Conservation (phyloP, 1,140 invertebrate genomes). For the Marisa cornuarietis region DNA sequence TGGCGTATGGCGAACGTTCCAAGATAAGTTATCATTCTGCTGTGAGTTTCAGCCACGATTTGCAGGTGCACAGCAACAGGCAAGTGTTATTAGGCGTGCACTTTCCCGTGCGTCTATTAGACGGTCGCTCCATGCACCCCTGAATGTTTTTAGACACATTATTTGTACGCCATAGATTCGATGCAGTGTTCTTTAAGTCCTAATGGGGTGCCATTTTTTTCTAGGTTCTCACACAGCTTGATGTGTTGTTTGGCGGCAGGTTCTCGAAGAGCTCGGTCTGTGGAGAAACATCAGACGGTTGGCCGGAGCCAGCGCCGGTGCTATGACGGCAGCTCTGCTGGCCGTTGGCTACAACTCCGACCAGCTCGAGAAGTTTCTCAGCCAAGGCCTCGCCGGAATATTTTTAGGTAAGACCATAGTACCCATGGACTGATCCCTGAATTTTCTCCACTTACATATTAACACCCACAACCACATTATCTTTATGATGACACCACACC, state of each 20-base stretch:
- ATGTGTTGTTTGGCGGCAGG: slow-evolving; percentile 33
- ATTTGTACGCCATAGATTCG: background rate
- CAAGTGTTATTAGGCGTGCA: background rate
- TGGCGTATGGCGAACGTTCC: no score
- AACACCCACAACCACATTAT: no score
- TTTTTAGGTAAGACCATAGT: slow-evolving; percentile 50
- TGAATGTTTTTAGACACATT: background rate
- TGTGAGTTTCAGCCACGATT: no score
- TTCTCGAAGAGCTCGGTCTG: slow-evolving; percentile 56
- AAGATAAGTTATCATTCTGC: no score
- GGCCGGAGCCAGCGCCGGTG: slow-evolving; percentile 59
- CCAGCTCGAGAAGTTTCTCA: slow-evolving; percentile 54
- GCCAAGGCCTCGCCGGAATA: slow-evolving; percentile 51
- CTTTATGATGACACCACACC: no score
- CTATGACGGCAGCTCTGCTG: slow-evolving; percentile 58
- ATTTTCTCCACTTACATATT: no score
- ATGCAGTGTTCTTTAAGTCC: background rate
- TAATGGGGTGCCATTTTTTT: background rate
- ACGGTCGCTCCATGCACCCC: background rate
- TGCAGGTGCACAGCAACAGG: background rate
- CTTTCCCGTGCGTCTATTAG: background rate
- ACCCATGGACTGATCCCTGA: no score
- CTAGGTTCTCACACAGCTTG: background rate
- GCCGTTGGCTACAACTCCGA: slow-evolving; percentile 58
- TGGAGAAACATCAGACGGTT: slow-evolving; percentile 52